Evolutionary conservation across 2,113 vertebrate genomes (phyloP).

Genomic region (Deroptyus accipitrinus): DNA sequence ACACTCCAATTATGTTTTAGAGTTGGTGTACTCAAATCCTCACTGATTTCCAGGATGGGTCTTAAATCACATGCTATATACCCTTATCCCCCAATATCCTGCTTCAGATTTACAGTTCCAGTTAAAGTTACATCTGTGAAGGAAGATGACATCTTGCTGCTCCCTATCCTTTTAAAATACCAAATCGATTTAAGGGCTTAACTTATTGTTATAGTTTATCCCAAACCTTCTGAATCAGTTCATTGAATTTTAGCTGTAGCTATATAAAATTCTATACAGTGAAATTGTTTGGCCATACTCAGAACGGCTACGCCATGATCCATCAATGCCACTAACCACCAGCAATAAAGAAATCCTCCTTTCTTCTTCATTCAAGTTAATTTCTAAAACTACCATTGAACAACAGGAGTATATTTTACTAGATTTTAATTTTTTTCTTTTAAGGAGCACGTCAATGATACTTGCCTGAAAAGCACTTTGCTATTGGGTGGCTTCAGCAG

Average conservation of each 20-base stretch:
- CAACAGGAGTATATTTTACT: background rate
- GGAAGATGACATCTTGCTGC: conserved; percentile 63
- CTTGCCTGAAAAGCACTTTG: conserved; percentile 22
- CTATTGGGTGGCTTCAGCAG: background rate
- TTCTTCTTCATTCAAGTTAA: conserved; percentile 50
- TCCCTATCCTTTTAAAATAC: conserved; percentile 61
- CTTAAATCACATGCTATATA: conserved; percentile 69
- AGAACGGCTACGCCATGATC: conserved; percentile 57
- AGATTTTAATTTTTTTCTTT: conserved; percentile 59
- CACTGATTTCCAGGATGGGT: conserved; percentile 49
- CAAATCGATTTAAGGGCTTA: conserved; percentile 73
- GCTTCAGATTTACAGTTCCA: conserved; percentile 69
- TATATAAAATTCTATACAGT: conserved; percentile 72
- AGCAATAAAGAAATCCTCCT: conserved; percentile 55
- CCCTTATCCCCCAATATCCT: conserved; percentile 31
- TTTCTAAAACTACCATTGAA: conserved; percentile 66
- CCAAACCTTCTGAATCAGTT: conserved; percentile 76
- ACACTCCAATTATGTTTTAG: background rate
- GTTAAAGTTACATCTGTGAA: conserved; percentile 68
- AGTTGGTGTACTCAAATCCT: conserved; percentile 51
- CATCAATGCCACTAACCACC: conserved; percentile 73
- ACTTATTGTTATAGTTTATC: conserved; percentile 79
- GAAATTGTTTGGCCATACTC: conserved; percentile 72
- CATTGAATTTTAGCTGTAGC: conserved; percentile 79
- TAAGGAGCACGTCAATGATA: conserved; percentile 5